Conservation (phyloP, 2,113 vertebrate species). For the Scalopus aquaticus region DNA sequence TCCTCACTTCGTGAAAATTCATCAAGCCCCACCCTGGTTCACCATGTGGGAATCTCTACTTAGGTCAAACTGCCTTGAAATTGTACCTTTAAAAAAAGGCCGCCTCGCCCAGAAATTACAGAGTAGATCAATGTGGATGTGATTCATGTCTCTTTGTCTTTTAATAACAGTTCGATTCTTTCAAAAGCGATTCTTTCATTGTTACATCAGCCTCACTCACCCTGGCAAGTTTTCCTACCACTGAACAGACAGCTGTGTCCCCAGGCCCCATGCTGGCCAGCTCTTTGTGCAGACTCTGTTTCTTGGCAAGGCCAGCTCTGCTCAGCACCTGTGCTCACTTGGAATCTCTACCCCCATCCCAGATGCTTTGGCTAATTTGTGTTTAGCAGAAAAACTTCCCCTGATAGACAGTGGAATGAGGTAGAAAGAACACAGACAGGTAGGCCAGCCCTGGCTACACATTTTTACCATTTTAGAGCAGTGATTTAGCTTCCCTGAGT, state of each 20-base stretch:
- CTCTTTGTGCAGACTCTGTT: neutral
- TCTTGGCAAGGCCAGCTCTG: neutral
- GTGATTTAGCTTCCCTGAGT: neutral
- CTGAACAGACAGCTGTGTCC: slow-evolving; percentile 27
- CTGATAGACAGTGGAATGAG: neutral
- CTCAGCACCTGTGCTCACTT: neutral
- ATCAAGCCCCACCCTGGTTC: neutral
- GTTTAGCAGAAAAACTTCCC: neutral
- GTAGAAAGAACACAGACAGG: neutral
- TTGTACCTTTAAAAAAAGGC: neutral
- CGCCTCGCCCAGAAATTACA: neutral
- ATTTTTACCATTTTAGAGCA: neutral
- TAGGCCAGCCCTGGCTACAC: fast-evolving
- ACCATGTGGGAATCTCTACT: neutral
- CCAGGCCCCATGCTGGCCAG: neutral
- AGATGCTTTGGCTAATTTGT: neutral
- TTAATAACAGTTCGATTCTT: neutral
- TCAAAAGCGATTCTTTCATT: neutral
- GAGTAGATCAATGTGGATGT: neutral
- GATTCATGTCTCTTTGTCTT: slow-evolving; percentile 46
- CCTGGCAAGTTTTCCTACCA: neutral
- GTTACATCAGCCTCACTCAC: neutral
- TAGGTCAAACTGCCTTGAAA: neutral
- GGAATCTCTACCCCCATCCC: neutral
- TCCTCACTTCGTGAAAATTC: neutral